Percentiles rank a stretch among this genome's conserved stretches.
Conservation (phyloP, 2,113 vertebrate species). For the Archilochus colubris region DNA sequence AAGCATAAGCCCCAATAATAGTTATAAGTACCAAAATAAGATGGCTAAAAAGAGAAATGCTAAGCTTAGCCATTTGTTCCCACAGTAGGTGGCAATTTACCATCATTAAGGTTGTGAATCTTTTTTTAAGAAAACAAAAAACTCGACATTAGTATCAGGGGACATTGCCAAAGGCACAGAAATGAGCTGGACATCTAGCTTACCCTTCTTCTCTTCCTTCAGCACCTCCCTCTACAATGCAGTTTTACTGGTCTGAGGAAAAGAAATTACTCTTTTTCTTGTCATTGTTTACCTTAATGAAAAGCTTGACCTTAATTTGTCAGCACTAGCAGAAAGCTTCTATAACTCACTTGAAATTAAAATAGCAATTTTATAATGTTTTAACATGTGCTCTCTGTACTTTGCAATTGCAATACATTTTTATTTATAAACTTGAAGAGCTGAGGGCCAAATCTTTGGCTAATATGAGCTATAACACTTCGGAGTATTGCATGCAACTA, state of each 20-base stretch:
- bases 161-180: not conserved
- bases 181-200: not conserved
- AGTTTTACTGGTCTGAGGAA: not conserved
- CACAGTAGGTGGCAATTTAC: not conserved
- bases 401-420: not conserved
- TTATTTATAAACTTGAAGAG: conserved; percentile 28
- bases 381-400: not conserved
- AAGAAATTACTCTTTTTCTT: not conserved
- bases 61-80: not conserved
- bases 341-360: not conserved
- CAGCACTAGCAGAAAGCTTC: not conserved
- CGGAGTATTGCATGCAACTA: not conserved
- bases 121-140: not conserved
- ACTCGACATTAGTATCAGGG: not conserved
- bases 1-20: not conserved
- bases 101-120: not conserved
- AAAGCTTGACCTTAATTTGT: conserved; percentile 39
- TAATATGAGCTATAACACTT: not conserved
- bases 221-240: fast-evolving
- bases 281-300: not conserved
- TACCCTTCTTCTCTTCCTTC: not conserved
- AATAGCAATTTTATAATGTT: not conserved
- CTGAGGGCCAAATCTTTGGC: not conserved
- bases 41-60: conserved; percentile 12
- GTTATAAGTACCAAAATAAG: not conserved